Evolutionary conservation across 2,888 invertebrate species (phyloP), one percentile per base, ranked within the genome.

Genomic region (Saturnia japonica): DNA sequence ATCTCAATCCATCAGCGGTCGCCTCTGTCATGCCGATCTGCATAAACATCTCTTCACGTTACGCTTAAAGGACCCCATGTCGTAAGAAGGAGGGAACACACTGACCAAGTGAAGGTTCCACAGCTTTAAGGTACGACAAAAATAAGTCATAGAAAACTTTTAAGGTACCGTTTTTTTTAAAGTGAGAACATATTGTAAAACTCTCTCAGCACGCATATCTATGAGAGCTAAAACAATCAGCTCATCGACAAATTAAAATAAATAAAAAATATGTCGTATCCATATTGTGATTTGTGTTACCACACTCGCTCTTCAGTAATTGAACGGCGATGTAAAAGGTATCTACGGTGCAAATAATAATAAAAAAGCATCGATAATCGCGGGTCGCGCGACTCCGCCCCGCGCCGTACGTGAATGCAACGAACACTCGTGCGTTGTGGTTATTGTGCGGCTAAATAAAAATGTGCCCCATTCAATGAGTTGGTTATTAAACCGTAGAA

Each of bases 291-390:
- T 70, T 66, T 81, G 77, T 70, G n/a, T 74, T 76, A 79, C 84
- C 83, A 80, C 86, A 87, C 85, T 87, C 88, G 86, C 88, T 88
- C 88, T 85, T 86, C 90, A 82, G 92, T 93, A 93, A 93, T 93
- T 93, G 93, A 93, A 93, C 93, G 91, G 90, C 91, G 89, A 91
- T 93, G 93, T 93, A 91, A 93, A 93, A 93, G 91, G 92, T 91
- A 92, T 93, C 93, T 92, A 93, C 93, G 91, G 85, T 81, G 87
- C 89, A 89, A 91, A 91, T 87, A 91, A 89, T 83, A 90, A 90
- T n/a, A n/a, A 91, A 80, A 83, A 83, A 89, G 79, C 82, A 80
- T 81, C 84, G 83, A 90, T 92, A 93, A 93, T 93, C 91, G 91
- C 89, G 81, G 90, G 89, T 88, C 89, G 90, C 87, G 82, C 82